phyloP scores from a whole-genome alignment of 1,140 invertebrate genomes.

The Leucophenga varia region DNA sequence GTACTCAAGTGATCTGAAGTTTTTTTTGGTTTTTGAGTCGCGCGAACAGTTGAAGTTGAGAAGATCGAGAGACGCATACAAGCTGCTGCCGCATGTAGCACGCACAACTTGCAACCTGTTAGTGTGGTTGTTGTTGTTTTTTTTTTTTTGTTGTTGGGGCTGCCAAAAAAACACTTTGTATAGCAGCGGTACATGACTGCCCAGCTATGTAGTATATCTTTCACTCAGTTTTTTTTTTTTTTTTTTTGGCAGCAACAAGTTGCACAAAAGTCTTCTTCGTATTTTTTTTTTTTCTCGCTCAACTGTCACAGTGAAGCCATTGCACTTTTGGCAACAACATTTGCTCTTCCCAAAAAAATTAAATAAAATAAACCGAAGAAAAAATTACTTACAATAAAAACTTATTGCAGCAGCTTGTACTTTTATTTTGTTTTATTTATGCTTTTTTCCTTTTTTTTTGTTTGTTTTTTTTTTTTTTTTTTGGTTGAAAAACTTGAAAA shows the following conservation, averaged over 20 bases:
- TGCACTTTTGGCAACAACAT: no score
- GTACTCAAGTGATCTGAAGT: no score
- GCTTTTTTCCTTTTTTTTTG: no score
- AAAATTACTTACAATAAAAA: no score
- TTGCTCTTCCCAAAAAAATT: no score
- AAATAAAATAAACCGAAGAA: no score
- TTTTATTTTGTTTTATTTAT: slow-evolving; percentile 26
- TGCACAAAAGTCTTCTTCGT: background rate
- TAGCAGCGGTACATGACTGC: no score
- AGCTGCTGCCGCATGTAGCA: background rate
- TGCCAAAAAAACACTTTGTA: no score
- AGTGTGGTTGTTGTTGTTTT: slow-evolving; percentile 4
- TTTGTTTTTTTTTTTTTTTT: slow-evolving; percentile 6
- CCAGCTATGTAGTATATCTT: slow-evolving; percentile 22
- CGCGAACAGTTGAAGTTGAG: slow-evolving; percentile 6
- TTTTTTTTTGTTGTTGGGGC: background rate
- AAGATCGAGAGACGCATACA: background rate
- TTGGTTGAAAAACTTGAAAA: slow-evolving; percentile 33
- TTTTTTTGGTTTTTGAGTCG: no score
- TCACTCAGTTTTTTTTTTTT: no score
- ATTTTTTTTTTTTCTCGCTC: background rate
- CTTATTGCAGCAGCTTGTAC: no score
- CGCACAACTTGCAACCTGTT: slow-evolving; percentile 3
- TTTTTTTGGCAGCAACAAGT: slow-evolving; percentile 10
- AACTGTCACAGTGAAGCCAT: no score